Evolutionary conservation across 2,888 invertebrate genomes (phyloP).

Genomic region (Chrysodeixis includens): DNA sequence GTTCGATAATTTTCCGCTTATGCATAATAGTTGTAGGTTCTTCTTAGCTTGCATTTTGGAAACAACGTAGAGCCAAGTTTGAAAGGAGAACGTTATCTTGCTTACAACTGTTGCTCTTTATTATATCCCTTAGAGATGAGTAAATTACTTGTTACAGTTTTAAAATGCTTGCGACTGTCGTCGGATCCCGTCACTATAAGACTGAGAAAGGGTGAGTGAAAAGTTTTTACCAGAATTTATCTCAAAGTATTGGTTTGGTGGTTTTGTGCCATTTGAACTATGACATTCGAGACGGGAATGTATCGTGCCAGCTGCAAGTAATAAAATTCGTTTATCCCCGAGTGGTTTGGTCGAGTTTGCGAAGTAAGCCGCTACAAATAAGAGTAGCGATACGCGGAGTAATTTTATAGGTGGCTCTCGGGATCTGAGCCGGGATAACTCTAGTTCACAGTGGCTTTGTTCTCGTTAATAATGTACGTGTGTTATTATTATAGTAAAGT

Average conservation of each 20-base stretch:
- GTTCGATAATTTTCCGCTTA: background rate
- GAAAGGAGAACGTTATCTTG: background rate
- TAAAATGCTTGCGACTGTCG: conserved; percentile 97
- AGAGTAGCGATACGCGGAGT: conserved; percentile 74
- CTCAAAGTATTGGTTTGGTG: conserved; percentile 38
- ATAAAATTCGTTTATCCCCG: conserved; percentile 79
- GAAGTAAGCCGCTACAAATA: conserved; percentile 78
- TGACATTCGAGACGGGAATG: conserved; percentile 62
- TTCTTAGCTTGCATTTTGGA: background rate
- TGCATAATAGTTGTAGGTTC: background rate
- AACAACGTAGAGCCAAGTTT: background rate
- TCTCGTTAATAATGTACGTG: conserved; percentile 73
- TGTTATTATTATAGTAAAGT: conserved; percentile 34
- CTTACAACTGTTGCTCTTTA: background rate
- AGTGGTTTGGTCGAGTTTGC: conserved; percentile 75
- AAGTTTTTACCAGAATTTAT: conserved; percentile 59
- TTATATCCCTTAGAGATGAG: conserved; percentile 25
- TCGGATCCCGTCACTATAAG: conserved; percentile 97
- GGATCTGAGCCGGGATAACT: conserved; percentile 72
- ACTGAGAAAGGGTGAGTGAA: conserved; percentile 95
- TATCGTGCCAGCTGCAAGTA: conserved; percentile 70
- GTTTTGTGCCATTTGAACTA: conserved; percentile 62
- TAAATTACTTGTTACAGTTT: conserved; percentile 91
- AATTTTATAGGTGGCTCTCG: conserved; percentile 80
- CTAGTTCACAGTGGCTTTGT: conserved; percentile 75